Percentiles rank a stretch among this genome's conserved stretches.
phyloP scores from a whole-genome alignment of 2,797 vertebrate genomes.

The Parotocinclus haroldoi region DNA sequence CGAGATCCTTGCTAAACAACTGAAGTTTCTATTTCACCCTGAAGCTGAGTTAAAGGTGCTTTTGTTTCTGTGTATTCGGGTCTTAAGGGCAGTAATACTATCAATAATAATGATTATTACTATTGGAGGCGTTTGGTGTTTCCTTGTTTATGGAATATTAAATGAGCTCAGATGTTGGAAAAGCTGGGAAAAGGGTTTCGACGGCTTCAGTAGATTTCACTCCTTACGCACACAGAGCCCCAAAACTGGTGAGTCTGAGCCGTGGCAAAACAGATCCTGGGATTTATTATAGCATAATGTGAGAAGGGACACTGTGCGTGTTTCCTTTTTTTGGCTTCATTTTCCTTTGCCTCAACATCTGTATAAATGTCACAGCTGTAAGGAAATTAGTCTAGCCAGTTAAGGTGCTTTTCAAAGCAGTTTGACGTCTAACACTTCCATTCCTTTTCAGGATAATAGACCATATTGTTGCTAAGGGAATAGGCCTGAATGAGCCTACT shows the following conservation, averaged over 20 bases:
- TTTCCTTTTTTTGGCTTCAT: constrained; percentile 33
- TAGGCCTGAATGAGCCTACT: constrained; percentile 16
- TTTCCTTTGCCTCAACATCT: constrained; percentile 51
- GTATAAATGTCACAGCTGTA: constrained; percentile 55
- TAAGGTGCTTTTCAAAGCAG: constrained; percentile 46
- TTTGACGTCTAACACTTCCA: constrained; percentile 36
- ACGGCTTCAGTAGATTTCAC: too few species aligned
- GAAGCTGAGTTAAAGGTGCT: too few species aligned
- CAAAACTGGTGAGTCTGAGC: constrained; percentile 10
- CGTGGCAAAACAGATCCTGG: constrained; percentile 21
- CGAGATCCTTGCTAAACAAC: too few species aligned
- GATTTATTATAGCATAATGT: constrained; percentile 37
- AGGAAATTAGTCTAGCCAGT: constrained; percentile 51
- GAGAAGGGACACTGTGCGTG: constrained; percentile 29
- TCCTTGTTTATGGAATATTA: too few species aligned
- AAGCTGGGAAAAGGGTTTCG: too few species aligned
- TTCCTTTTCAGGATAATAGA: constrained; percentile 45
- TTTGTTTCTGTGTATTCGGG: too few species aligned
- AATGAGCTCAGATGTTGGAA: too few species aligned
- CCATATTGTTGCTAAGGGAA: constrained; percentile 21
- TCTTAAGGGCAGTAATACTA: too few species aligned
- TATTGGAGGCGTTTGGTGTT: too few species aligned
- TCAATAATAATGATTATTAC: too few species aligned
- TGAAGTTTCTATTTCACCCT: too few species aligned
- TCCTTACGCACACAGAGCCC: too few species aligned